A percentile compares a stretch with the other conserved stretches of the same genome.
phyloP scores from a whole-genome alignment of 2,113 vertebrate species.

The Pituophis catenifer region DNA sequence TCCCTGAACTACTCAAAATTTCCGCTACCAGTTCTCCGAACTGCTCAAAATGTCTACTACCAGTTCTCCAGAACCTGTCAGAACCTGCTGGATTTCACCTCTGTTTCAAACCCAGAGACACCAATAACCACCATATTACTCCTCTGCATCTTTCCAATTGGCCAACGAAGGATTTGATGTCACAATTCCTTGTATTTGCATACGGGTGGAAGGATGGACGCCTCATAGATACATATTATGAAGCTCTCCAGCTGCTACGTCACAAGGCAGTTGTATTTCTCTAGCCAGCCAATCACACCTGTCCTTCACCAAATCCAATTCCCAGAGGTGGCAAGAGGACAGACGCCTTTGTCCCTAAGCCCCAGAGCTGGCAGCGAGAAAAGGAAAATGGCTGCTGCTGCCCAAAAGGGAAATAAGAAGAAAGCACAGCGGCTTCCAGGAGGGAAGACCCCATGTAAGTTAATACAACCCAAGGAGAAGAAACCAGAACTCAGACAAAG shows the following conservation, averaged over 20 bases:
- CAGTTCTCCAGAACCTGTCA: too few relatives aligned
- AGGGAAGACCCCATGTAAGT: neutral
- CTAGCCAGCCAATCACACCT: neutral
- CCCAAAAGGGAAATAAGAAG: neutral
- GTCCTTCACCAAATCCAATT: neutral
- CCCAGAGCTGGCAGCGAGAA: neutral
- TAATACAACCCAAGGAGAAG: neutral
- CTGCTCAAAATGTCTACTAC: too few relatives aligned
- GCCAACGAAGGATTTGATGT: neutral
- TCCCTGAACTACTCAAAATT: too few relatives aligned
- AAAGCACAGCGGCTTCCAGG: neutral
- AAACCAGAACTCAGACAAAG: neutral
- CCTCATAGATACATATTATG: neutral
- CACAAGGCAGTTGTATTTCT: neutral
- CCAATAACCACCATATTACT: neutral
- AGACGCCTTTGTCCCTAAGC: neutral
- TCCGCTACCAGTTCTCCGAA: too few relatives aligned
- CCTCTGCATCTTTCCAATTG: neutral
- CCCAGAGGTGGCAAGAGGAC: neutral
- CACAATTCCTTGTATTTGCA: slow-evolving; percentile 3
- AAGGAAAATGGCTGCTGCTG: neutral
- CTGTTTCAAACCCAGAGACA: neutral
- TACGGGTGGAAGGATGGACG: neutral
- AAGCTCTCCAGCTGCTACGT: neutral
- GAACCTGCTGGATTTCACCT: too few relatives aligned